These are phyloP conservation scores for Salvator merianae DNA, from an alignment of 2,113 vertebrate species.

Conservation along the genomic window DNA sequence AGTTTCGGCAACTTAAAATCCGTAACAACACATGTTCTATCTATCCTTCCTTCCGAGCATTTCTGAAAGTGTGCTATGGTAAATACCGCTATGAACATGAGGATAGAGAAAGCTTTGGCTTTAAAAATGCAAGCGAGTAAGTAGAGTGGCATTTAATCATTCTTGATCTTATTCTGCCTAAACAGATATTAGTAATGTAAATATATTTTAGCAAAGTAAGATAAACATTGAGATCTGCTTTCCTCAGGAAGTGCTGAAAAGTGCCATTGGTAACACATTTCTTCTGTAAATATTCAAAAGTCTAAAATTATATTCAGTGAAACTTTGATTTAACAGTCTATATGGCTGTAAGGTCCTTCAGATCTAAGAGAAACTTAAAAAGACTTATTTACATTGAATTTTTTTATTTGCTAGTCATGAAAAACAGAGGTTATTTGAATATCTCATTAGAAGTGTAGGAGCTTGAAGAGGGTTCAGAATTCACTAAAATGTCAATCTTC, in stretches of 20 bases:
- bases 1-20: constrained; percentile 71
- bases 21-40: constrained; percentile 63
- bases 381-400: too few relatives aligned
- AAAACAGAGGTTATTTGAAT: too few relatives aligned
- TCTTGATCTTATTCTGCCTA: not conserved
- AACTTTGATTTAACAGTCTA: too few relatives aligned
- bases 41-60: constrained; percentile 51
- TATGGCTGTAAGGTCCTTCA: too few relatives aligned
- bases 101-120: constrained; percentile 69
- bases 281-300: not conserved
- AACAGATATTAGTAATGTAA: not conserved
- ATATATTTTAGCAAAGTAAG: not conserved
- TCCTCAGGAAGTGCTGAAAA: not conserved
- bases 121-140: constrained; percentile 60
- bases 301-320: not conserved
- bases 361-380: too few relatives aligned
- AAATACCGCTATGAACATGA: constrained; percentile 50
- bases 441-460: too few relatives aligned
- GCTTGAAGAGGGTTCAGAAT: too few relatives aligned
- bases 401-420: too few relatives aligned
- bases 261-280: not conserved
- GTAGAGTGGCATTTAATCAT: constrained; percentile 45
- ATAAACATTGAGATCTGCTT: not conserved
- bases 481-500: too few relatives aligned
- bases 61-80: constrained; percentile 61